Conservation (phyloP, 2,113 vertebrate species). For the Macquaria australasica region DNA sequence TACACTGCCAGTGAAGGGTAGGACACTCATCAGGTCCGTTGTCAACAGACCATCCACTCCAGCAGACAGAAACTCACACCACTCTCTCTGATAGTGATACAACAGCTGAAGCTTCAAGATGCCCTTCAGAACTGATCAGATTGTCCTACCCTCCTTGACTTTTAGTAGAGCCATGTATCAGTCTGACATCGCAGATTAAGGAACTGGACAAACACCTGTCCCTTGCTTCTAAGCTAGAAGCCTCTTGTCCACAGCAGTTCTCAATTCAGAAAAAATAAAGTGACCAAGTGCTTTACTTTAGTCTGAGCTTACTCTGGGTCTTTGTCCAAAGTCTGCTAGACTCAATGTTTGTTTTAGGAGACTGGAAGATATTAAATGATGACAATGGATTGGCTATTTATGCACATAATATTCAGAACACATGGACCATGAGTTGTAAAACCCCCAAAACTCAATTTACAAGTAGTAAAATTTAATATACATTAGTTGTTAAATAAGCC, state of each 20-base stretch:
- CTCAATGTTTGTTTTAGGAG: neutral
- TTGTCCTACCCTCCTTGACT: conserved; percentile 22
- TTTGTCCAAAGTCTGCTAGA: neutral
- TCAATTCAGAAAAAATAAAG: conserved; percentile 1
- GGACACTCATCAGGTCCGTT: conserved; percentile 38
- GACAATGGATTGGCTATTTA: neutral
- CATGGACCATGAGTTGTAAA: neutral
- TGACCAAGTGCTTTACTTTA: neutral
- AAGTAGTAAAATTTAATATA: neutral
- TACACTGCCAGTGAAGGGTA: conserved; percentile 30
- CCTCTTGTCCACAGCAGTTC: neutral
- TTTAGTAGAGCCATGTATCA: conserved; percentile 29
- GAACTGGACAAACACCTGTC: conserved; percentile 8
- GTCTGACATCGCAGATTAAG: conserved; percentile 33
- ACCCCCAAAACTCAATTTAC: neutral
- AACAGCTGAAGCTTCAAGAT: conserved; percentile 20
- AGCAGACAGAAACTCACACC: conserved; percentile 7
- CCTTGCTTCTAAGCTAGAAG: neutral
- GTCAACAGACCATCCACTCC: conserved; percentile 43
- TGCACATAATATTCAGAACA: neutral
- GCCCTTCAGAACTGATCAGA: conserved; percentile 37
- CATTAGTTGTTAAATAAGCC: neutral
- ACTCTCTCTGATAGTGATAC: conserved; percentile 9
- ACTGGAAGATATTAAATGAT: neutral
- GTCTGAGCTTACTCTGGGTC: neutral